Evolutionary conservation across 1,140 invertebrate species (phyloP).

Genomic region (Bacillus rossius): DNA sequence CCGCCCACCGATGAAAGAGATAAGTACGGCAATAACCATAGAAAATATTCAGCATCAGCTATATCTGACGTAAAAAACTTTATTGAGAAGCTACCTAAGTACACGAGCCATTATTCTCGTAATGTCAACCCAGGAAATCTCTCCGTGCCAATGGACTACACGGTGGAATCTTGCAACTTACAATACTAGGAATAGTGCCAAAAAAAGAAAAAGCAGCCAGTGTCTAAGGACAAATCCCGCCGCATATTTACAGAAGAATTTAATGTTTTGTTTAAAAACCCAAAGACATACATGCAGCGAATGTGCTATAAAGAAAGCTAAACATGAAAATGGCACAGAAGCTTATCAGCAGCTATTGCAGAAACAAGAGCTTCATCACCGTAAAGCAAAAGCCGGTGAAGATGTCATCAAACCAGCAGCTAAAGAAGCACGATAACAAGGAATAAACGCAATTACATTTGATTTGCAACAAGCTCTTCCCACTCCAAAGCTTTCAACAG

Average conservation of each 20-base stretch:
- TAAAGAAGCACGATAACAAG: not conserved
- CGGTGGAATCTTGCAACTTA: slow-evolving; percentile 1
- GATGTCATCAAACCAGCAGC: not conserved
- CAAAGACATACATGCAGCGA: slow-evolving; percentile 7
- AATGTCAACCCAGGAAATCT: not conserved
- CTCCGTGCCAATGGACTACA: slow-evolving; percentile 12
- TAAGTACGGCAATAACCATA: not conserved
- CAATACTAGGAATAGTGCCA: not conserved
- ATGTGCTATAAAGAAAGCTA: slow-evolving; percentile 1
- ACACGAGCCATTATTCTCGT: not conserved
- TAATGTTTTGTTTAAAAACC: not conserved
- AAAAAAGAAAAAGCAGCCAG: not conserved
- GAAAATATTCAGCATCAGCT: not conserved
- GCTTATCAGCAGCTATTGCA: not conserved
- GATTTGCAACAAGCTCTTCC: slow-evolving; percentile 13
- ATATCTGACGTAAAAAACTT: not conserved
- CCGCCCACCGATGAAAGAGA: not conserved
- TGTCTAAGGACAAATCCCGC: not conserved
- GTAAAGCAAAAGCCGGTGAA: not conserved
- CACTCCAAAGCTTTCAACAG: slow-evolving; percentile 7
- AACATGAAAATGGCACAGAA: not conserved
- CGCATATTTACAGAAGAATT: slow-evolving; percentile 7
- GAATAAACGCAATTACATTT: slow-evolving; percentile 2
- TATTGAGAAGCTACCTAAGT: not conserved
- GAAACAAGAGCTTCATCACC: slow-evolving; percentile 1